A percentile compares a stretch with the other conserved stretches of the same genome.
Evolutionary conservation across 2,797 vertebrate genomes (phyloP).

Genomic region (Lepidocolaptes lacrymiger): DNA sequence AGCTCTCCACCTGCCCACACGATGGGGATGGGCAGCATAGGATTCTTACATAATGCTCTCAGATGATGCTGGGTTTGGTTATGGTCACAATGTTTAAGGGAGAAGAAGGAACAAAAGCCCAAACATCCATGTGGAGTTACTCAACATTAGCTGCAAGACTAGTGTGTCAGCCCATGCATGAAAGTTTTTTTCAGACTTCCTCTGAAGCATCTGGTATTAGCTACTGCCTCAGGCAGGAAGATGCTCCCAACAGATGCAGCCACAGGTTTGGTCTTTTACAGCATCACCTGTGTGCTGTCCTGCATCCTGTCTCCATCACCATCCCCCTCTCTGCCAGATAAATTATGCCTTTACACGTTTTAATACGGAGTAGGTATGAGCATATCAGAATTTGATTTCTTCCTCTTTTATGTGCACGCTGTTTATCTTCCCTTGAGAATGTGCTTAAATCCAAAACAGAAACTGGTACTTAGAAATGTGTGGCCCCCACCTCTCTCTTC

Average conservation of each 20-base stretch:
- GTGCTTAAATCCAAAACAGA: not conserved
- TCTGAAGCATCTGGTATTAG: not conserved
- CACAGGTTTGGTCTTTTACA: not conserved
- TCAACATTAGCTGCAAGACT: not conserved
- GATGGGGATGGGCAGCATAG: rapidly evolving
- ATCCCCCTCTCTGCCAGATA: not conserved
- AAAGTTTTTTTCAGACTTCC: not conserved
- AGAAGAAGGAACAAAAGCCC: not conserved
- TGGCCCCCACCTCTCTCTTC: not conserved
- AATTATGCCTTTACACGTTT: not conserved
- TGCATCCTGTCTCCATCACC: not conserved
- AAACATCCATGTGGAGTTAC: not conserved
- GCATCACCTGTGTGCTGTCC: not conserved
- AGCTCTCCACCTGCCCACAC: not conserved
- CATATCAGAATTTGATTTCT: not conserved
- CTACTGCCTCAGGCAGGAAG: not conserved
- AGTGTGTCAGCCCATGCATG: not conserved
- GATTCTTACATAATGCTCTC: not conserved
- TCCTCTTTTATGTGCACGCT: not conserved
- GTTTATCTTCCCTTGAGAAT: not conserved
- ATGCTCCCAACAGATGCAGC: not conserved
- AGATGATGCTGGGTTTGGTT: not conserved
- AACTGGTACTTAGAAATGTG: not conserved
- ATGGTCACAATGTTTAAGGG: not conserved
- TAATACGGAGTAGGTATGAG: not conserved